Percentiles rank a stretch among this genome's conserved stretches.
Conservation (phyloP, 30 jellyfish, hydroid and myxozoan genomes). For the Nemopilema nomurai region DNA sequence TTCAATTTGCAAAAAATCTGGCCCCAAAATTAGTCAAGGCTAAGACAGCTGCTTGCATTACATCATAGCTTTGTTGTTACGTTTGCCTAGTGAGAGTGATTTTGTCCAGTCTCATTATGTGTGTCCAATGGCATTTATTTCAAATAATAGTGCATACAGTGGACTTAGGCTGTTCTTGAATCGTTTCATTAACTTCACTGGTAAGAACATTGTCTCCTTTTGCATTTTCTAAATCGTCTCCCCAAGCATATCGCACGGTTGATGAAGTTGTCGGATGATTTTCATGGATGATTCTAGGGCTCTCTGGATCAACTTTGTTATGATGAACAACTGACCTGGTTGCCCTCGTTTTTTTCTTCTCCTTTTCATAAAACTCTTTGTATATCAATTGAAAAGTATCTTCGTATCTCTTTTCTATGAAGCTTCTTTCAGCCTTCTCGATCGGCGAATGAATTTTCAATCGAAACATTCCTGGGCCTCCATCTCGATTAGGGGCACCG, state of each 20-base stretch:
- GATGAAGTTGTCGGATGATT: not conserved
- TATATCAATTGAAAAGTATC: not conserved
- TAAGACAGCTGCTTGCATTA: too few relatives aligned
- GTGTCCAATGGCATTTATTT: too few relatives aligned
- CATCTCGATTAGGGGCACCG: not conserved
- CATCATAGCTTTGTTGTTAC: too few relatives aligned
- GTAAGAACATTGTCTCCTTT: not conserved
- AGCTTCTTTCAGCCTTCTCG: not conserved
- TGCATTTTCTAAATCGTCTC: not conserved
- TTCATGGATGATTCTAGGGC: too few relatives aligned
- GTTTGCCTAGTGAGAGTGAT: too few relatives aligned
- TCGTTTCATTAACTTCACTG: not conserved
- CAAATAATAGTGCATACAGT: not conserved
- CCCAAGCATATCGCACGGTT: not conserved
- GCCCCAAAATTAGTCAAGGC: too few relatives aligned
- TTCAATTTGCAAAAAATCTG: too few relatives aligned
- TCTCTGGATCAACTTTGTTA: too few relatives aligned
- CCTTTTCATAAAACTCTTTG: not conserved
- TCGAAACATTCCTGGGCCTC: not conserved
- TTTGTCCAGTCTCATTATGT: too few relatives aligned
- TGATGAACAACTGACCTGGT: not conserved
- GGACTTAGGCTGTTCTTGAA: not conserved
- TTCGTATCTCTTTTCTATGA: not conserved
- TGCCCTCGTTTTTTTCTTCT: not conserved
- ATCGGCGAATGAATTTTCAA: not conserved